Evolutionary conservation across 1,140 invertebrate species (phyloP).

Genomic region (Latrodectus geometricus): DNA sequence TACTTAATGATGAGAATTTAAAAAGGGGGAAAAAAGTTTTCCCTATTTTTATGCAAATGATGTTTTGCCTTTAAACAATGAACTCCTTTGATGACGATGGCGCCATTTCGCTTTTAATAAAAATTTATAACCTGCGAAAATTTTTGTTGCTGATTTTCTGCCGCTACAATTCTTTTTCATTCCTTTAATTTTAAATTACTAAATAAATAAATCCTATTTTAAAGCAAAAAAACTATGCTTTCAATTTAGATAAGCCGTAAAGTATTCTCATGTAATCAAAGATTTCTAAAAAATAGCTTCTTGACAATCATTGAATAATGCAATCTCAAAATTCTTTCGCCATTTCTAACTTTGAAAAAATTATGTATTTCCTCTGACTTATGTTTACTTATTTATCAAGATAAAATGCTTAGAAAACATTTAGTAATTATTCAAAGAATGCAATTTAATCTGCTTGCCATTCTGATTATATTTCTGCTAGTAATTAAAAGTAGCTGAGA

Average conservation of each 20-base stretch:
- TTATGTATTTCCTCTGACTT: no score
- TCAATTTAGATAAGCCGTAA: conserved; percentile 66
- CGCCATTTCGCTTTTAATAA: conserved; percentile 5
- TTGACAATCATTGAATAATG: no score
- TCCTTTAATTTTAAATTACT: conserved; percentile 3
- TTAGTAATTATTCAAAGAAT: no score
- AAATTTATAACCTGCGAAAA: background rate
- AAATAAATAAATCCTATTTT: background rate
- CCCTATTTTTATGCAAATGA: conserved; percentile 51
- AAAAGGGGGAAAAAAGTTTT: conserved; percentile 9
- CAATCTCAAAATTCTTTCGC: no score
- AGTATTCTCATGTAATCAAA: conserved; percentile 63
- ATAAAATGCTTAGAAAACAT: no score
- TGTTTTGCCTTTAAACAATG: conserved; percentile 31
- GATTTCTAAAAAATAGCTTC: background rate
- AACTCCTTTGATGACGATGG: conserved; percentile 37
- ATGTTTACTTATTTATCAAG: no score
- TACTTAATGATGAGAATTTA: background rate
- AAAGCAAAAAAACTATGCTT: no score
- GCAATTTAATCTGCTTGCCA: no score
- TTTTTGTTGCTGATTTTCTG: background rate
- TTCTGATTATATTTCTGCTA: no score
- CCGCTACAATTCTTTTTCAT: background rate
- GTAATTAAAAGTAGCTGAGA: no score
- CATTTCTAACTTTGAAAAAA: no score